Evolutionary conservation across 2,888 invertebrate genomes (phyloP).

Genomic region (Apamea anceps): DNA sequence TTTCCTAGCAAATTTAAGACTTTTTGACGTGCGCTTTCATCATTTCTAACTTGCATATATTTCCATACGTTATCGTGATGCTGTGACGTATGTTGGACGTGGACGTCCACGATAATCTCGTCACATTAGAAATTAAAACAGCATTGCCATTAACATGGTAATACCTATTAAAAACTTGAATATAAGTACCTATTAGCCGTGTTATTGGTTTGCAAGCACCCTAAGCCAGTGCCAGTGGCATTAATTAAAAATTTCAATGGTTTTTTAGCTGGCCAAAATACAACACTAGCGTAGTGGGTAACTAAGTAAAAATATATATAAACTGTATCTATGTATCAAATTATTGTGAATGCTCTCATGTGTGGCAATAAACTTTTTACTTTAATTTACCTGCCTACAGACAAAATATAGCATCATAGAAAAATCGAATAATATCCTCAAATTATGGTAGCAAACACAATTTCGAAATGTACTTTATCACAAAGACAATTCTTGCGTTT

Average conservation of each 20-base stretch:
- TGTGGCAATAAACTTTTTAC: not conserved
- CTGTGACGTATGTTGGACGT: no score
- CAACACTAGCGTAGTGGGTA: no score
- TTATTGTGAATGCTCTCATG: not conserved
- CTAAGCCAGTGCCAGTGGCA: not conserved
- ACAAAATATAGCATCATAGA: not conserved
- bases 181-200: not conserved
- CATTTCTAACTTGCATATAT: not conserved
- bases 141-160: not conserved
- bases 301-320: no score
- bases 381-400: not conserved
- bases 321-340: no score
- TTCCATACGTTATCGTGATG: no score
- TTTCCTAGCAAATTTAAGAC: not conserved
- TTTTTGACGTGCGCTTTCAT: no score
- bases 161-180: not conserved
- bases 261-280: no score
- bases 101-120: no score
- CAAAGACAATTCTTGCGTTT: slow-evolving; percentile 12
- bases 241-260: not conserved
- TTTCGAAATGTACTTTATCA: slow-evolving; percentile 15
- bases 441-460: not conserved
- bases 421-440: not conserved
- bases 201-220: not conserved
- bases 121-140: no score